phyloP scores from a whole-genome alignment of 2,113 vertebrate species.

The Sebastes fasciatus region DNA sequence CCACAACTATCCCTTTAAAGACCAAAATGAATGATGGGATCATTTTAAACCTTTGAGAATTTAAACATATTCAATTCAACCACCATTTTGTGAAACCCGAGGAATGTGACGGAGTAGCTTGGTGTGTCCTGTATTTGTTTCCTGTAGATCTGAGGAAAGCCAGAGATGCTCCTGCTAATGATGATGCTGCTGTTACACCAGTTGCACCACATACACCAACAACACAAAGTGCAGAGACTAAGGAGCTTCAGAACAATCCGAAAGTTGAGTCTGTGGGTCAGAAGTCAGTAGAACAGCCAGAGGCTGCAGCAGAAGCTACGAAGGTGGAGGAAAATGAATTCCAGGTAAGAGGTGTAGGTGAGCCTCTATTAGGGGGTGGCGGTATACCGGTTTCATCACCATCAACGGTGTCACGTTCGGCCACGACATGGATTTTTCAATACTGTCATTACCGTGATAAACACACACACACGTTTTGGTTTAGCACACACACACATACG shows the following conservation, averaged over 20 bases:
- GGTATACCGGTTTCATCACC: no score
- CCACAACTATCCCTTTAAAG: neutral
- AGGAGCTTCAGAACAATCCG: no score
- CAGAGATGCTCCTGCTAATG: neutral
- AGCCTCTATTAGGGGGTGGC: neutral
- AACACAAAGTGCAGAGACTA: neutral
- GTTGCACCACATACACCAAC: neutral
- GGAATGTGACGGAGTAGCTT: neutral
- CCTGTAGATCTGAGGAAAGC: constrained; percentile 52
- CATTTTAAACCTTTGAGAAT: no score
- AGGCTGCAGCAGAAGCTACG: neutral
- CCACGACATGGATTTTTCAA: no score
- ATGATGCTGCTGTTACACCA: accelerated
- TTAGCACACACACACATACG: no score
- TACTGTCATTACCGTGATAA: no score
- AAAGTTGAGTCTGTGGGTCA: accelerated
- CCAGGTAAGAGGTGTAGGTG: constrained; percentile 25
- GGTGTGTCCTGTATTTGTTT: neutral
- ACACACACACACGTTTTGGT: no score
- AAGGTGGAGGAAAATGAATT: neutral
- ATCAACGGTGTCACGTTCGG: no score
- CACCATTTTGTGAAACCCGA: no score
- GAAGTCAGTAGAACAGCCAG: neutral
- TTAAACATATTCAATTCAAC: no score
- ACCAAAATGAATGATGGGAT: neutral